Conservation (phyloP, 2,888 invertebrate species). For the Rhodophaea formosa region DNA sequence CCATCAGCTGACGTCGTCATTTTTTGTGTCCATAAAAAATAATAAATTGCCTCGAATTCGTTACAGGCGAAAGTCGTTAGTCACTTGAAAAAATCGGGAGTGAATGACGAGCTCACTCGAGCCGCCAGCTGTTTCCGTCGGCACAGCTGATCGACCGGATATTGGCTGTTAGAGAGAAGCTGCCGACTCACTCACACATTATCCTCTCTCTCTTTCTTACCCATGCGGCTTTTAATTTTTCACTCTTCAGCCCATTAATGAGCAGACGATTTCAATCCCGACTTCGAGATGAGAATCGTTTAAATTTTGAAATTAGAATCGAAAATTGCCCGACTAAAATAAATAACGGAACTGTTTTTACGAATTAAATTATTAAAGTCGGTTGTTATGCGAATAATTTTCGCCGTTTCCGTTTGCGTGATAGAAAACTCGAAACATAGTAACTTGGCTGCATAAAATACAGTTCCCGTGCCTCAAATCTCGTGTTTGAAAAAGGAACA, state of each 20-base stretch:
- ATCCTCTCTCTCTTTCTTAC: slow-evolving; percentile 36
- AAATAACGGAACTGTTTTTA: slow-evolving; percentile 10
- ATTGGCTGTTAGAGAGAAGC: slow-evolving; percentile 69
- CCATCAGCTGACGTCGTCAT: slow-evolving; percentile 47
- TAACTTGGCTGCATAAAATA: slow-evolving; percentile 42
- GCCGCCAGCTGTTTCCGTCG: slow-evolving; percentile 74
- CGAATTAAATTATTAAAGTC: slow-evolving; percentile 31
- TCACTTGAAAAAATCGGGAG: slow-evolving; percentile 55
- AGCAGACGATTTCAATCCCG: slow-evolving; percentile 33
- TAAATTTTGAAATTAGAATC: slow-evolving; percentile 22
- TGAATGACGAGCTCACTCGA: slow-evolving; percentile 60
- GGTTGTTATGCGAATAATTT: slow-evolving; percentile 46
- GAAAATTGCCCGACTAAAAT: slow-evolving; percentile 16
- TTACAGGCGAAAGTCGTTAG: slow-evolving; percentile 55
- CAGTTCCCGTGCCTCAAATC: slow-evolving; percentile 42
- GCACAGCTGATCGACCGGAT: slow-evolving; percentile 79
- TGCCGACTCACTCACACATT: slow-evolving; percentile 46
- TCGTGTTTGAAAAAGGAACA: slow-evolving; percentile 42
- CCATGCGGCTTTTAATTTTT: slow-evolving; percentile 57
- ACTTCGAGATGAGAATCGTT: slow-evolving; percentile 20
- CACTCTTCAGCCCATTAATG: slow-evolving; percentile 55
- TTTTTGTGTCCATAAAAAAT: slow-evolving; percentile 32
- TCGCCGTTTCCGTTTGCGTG: slow-evolving; percentile 54
- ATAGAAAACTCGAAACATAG: slow-evolving; percentile 48
- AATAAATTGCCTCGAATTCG: slow-evolving; percentile 48